Base-by-base conservation (phyloP, 2,113 vertebrate species). In the Malurus melanocephalus region DNA sequence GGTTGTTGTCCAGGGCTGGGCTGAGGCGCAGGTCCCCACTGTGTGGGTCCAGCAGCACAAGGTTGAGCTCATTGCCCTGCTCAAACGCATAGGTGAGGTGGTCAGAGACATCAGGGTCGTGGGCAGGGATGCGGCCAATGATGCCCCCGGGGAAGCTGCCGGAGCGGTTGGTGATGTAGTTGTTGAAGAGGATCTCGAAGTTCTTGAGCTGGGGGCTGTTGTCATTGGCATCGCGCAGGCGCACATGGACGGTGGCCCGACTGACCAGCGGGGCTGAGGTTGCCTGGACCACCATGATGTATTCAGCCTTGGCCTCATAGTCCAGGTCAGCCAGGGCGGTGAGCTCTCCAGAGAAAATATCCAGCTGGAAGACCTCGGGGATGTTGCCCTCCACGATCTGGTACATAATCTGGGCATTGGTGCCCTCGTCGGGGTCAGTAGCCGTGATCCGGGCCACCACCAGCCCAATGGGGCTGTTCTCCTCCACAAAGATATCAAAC, bases 341-440 rank as follows among this genome's bases (percentile, higher is more conserved):
- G 85, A 99, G 97, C 93, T 99, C 99, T 7, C 99, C 99, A 0
- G 99, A 99, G 96, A 99, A 99, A 93, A 99, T 99, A 84, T 99
- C 99, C 75, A 99, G 93, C 92, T 99, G 99, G 92, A 99, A 99
- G 74, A 99, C 97, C 94, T 99, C 99, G 0, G 99, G 99, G 88
- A 99, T 99, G 95, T 99, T 99, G 26, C 99, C 99, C 80, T 99
- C 99, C 52, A 99, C 98, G 0, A 99, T 99, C 93, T 99, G 99
- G 94, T 99, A 99, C 99, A 99, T 99, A 87, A 99, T 98, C 94
- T 99, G 99, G 7, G 99, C 99, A 5, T 99, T 99, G 76, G 98
- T 99, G 75, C 99, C 99, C 94, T 99, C 99, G 0, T 99, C 99
- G 0, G 99, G 99, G 92, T 99, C 99, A 0, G 98, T 98, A 93